Evolutionary conservation across 2,797 vertebrate species (phyloP).

Genomic region (Arrhamphus sclerolepis): DNA sequence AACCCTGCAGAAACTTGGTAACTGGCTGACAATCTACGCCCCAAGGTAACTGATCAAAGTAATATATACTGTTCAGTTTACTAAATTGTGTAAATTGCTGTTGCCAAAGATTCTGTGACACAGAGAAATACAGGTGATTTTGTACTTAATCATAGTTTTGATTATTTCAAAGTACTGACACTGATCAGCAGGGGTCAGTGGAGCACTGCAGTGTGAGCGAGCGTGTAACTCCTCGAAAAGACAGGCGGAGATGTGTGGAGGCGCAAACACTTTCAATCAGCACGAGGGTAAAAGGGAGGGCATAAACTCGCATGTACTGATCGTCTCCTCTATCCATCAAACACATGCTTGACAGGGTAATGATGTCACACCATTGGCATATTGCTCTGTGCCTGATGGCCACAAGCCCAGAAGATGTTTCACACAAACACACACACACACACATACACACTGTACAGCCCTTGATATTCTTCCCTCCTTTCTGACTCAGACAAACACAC

Average conservation of each 20-base stretch:
- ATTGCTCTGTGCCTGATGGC: constrained; percentile 11
- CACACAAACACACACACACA: no score
- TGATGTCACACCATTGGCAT: constrained; percentile 19
- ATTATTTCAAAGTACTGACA: not conserved
- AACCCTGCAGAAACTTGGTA: no score
- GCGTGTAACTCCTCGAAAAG: not conserved
- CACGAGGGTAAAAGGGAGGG: not conserved
- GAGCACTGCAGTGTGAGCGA: constrained; percentile 13
- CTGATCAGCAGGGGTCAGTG: constrained; percentile 54
- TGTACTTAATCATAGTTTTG: not conserved
- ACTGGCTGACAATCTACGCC: no score
- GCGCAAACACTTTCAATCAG: constrained; percentile 11
- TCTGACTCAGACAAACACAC: not conserved
- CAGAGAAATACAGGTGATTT: not conserved
- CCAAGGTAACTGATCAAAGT: no score
- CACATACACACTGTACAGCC: constrained; percentile 1
- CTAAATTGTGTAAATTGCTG: no score
- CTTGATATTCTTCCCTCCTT: not conserved
- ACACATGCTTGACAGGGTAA: constrained; percentile 23
- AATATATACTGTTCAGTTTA: no score
- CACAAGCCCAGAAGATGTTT: not conserved
- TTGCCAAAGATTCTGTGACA: no score
- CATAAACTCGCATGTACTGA: constrained; percentile 10
- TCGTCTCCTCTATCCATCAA: constrained; percentile 21
- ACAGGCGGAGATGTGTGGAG: not conserved